Conservation (phyloP, 2,888 invertebrate species). For the Nemapogon koenigi region DNA sequence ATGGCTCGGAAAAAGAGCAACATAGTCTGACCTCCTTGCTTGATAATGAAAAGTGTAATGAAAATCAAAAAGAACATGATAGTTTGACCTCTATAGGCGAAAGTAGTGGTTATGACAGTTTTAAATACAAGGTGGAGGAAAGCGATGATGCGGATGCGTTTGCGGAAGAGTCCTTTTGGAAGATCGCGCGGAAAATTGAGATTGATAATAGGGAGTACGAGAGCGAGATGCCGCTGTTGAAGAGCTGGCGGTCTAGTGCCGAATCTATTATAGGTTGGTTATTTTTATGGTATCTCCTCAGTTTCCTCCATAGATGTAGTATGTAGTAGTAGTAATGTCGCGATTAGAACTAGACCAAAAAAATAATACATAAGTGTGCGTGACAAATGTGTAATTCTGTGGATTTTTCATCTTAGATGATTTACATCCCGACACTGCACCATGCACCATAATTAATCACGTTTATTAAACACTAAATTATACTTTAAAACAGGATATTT, state of each 20-base stretch:
- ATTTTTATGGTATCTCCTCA: not conserved
- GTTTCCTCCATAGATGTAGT: not conserved
- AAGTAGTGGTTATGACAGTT: constrained; percentile 81
- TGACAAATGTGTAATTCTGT: too few relatives aligned
- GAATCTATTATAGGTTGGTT: constrained; percentile 47
- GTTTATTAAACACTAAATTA: too few relatives aligned
- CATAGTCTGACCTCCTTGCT: constrained; percentile 42
- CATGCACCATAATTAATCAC: too few relatives aligned
- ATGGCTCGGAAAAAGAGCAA: constrained; percentile 39
- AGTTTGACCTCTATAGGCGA: constrained; percentile 77
- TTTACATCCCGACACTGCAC: too few relatives aligned
- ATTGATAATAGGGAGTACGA: constrained; percentile 33
- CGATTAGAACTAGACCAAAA: too few relatives aligned
- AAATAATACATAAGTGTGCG: too few relatives aligned
- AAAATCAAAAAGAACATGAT: constrained; percentile 30
- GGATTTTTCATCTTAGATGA: too few relatives aligned
- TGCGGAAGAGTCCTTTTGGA: constrained; percentile 48
- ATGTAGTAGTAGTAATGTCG: too few relatives aligned
- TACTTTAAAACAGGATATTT: too few relatives aligned
- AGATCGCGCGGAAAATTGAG: constrained; percentile 41
- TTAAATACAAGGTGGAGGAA: constrained; percentile 66
- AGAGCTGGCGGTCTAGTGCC: constrained; percentile 42
- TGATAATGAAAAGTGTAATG: constrained; percentile 18
- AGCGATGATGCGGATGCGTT: constrained; percentile 47
- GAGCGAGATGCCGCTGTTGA: constrained; percentile 28